Evolutionary conservation across 37 sponge, comb jelly and placozoan species (phyloP).

Genomic region (Beroe forskalii): DNA sequence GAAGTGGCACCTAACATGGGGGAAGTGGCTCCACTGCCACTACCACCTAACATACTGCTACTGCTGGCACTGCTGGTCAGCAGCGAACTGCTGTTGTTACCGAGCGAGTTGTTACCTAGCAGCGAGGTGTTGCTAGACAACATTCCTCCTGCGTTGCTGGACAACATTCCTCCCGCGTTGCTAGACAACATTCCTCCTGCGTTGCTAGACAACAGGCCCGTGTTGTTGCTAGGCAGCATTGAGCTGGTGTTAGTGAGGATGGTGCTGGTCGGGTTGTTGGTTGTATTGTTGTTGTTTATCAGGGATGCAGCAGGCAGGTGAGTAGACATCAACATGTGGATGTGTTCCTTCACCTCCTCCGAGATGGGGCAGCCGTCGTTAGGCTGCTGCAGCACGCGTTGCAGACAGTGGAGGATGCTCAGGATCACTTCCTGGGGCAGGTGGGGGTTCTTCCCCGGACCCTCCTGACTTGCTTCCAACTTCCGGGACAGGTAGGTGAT

Average conservation of each 20-base stretch:
- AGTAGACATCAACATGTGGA: conserved; percentile 7
- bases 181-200: neutral
- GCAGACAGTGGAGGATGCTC: conserved; percentile 48
- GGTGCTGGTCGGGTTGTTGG: neutral
- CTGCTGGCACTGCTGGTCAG: neutral
- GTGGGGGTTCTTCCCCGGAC: neutral
- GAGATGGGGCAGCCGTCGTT: conserved; percentile 17
- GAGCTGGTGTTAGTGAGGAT: neutral
- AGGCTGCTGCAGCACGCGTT: neutral
- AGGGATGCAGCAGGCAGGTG: conserved; percentile 31
- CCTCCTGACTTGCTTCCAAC: neutral
- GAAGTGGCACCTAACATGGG: neutral
- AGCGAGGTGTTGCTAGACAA: neutral
- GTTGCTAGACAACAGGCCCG: neutral
- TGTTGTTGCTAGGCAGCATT: conserved; percentile 2
- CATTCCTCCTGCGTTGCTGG: neutral
- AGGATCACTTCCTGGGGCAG: conserved; percentile 58
- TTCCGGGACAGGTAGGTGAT: conserved; percentile 55
- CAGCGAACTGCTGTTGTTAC: neutral
- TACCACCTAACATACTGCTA: neutral
- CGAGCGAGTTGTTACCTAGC: neutral
- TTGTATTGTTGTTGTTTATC: neutral
- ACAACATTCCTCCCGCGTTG: neutral
- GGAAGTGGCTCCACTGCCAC: neutral
- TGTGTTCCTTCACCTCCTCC: conserved; percentile 63